Conservation (phyloP, 1,140 invertebrate genomes). For the Megalopta genalis region DNA sequence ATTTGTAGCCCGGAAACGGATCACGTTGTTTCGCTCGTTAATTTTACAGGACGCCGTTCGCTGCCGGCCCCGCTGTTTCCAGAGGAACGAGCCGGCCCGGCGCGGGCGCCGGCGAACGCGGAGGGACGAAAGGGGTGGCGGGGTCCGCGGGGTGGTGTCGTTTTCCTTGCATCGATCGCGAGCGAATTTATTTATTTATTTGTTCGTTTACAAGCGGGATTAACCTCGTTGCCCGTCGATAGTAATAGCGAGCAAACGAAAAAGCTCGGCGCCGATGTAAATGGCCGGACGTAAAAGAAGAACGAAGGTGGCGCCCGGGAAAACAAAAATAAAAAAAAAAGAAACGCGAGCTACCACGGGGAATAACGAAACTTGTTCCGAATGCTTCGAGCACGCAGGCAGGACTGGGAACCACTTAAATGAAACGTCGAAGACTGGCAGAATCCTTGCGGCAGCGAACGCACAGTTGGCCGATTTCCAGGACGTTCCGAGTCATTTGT, state of each 20-base stretch:
- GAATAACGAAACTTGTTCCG: neutral
- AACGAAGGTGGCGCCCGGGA: neutral
- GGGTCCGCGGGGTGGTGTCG: too few relatives aligned
- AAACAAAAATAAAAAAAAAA: neutral
- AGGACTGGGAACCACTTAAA: too few relatives aligned
- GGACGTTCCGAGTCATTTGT: too few relatives aligned
- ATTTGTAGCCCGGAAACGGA: conserved; percentile 11
- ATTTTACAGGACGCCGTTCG: neutral
- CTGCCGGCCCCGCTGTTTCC: neutral
- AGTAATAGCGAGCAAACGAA: neutral
- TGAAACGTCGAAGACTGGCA: too few relatives aligned
- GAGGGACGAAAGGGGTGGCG: neutral
- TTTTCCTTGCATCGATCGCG: neutral
- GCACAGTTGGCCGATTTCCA: too few relatives aligned
- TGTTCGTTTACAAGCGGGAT: conserved; percentile 6
- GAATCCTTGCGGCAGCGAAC: too few relatives aligned
- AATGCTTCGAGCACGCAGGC: too few relatives aligned
- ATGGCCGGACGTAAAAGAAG: neutral
- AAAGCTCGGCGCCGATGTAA: neutral
- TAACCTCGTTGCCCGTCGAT: neutral
- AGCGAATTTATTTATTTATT: conserved; percentile 9
- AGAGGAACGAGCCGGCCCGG: too few relatives aligned
- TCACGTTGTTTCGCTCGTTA: conserved; percentile 12
- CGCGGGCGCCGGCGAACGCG: too few relatives aligned
- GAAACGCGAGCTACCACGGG: neutral